Base-by-base conservation (phyloP, 2,797 vertebrate species). In the Falco naumanni region DNA sequence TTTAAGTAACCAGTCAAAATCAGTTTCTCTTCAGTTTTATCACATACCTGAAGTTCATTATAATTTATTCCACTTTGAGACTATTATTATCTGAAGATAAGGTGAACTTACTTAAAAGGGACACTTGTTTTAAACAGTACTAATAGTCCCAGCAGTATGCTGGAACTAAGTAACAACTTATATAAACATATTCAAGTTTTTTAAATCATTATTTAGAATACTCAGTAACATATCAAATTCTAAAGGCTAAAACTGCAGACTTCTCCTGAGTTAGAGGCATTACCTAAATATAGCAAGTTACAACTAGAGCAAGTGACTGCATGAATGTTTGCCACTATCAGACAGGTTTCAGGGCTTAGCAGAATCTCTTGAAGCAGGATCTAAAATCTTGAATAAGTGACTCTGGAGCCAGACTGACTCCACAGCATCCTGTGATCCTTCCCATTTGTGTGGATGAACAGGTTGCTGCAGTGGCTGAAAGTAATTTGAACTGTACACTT, bases 1-100 rank as follows among this genome's bases (percentile, higher is more conserved):
- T 93, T 96, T 96, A 89, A 53, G 89, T 90, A 96, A 94, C 39
- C 47, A 78, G 72, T 64, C 85, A 92, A 80, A 94, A 93, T 81
- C 56, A 93, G 63, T 93, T 91, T 93, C 70, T 77, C 50, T 90
- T 72, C 78, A 82, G 37, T 87, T 82, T 82, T 82, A 70, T 70
- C 71, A 60, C 37, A 24, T 64, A 37, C 76, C 61, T 94, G 82
- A 76, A 90, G 51, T 41, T 41, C 10, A 17, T 92, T 91, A 29
- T 60, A 57, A 84, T 90, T 84, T 77, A 48, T 85, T 59, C 37
- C 37, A 61, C 54, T 94, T 74, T 89, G 34, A 84, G 65, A 87
- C 45, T 91, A 13, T 60, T 59, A 54, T 70, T 76, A 75, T 78
- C 69, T 48, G 47, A 70, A 82, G 33, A 79, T 84, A 63, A 31